A percentile compares a stretch with the other conserved stretches of the same genome.
Conservation (phyloP, 2,797 vertebrate species). For the Nyctibius grandis region DNA sequence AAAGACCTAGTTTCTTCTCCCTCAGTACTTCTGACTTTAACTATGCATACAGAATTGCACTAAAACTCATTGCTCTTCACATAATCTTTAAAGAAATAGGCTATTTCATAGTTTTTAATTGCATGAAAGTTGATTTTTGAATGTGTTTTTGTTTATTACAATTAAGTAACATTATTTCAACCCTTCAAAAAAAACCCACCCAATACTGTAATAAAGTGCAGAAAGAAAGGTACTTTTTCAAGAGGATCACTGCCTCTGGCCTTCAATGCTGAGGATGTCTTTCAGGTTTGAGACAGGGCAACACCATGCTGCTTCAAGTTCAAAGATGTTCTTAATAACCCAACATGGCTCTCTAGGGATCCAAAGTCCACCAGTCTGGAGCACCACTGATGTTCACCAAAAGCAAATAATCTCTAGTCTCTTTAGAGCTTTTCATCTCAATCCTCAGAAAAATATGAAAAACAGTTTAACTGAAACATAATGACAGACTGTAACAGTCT, state of each 20-base stretch:
- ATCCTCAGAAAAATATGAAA: not conserved
- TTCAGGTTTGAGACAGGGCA: not conserved
- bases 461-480: conserved; percentile 26
- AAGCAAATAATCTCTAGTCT: not conserved
- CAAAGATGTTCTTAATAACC: not conserved
- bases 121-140: not conserved
- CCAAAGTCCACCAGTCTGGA: not conserved
- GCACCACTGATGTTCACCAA: not conserved
- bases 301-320: fast-evolving
- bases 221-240: not conserved
- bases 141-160: not conserved
- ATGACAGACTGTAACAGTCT: not conserved
- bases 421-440: not conserved
- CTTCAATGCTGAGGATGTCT: not conserved
- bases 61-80: not conserved
- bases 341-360: not conserved
- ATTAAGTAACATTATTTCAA: not conserved
- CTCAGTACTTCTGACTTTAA: not conserved
- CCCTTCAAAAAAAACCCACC: not conserved
- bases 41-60: not conserved
- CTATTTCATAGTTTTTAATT: not conserved
- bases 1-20: not conserved
- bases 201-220: not conserved
- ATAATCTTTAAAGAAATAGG: not conserved
- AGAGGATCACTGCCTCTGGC: not conserved